Base-by-base conservation (phyloP, 2,888 invertebrate genomes). In the Piscicola geometra region DNA sequence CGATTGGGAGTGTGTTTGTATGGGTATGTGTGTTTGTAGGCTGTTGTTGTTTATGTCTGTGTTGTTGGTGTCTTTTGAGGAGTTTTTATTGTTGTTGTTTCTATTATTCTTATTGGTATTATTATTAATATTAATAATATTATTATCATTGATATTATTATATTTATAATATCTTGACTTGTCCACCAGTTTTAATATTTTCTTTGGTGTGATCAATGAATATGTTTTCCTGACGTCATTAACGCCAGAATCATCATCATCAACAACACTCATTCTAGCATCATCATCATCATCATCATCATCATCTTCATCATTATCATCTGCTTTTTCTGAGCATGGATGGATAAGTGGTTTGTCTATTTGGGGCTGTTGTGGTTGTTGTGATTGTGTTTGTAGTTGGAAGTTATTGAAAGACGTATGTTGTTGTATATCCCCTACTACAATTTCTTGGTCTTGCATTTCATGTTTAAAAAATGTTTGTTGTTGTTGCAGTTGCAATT, bases 231-330 rank as follows among this genome's bases (percentile, higher is more conserved):
- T 41, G 15, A 9, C 9, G 9, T 64, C 9, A 28, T 64, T 64
- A 64, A 12, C 21, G 21, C 9, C 21, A 64, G 5, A 12, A 64
- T 64, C 21, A 64, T 64, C 21, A 64, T 64, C 21, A 64, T 64
- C 21, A 28, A 12, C 30, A 28, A 30, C 9, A 64, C 9, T 64
- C 21, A 64, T 64, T 64, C 9, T 64, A 64, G 3, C 21, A 5
- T 64, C 64, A 64, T 64, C 64, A n/a, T n/a, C 21, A 12, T 64
- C 64, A 64, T 64, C 64, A 64, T 64, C 64, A 64, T 64, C 64
- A 5, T 64, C 64, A 5, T 64, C 64, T 9, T 64, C 64, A 5
- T 64, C 30, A 3, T 64, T 21, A 3, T 64, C 64, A 3, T 64
- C 30, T n/a, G 3, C 30, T n/a, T 64, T 9, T 64, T 30, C 64